Evolutionary conservation across 2,888 invertebrate species (phyloP), one percentile per base, ranked within the genome.

Genomic region (Coelopa pilipes): DNA sequence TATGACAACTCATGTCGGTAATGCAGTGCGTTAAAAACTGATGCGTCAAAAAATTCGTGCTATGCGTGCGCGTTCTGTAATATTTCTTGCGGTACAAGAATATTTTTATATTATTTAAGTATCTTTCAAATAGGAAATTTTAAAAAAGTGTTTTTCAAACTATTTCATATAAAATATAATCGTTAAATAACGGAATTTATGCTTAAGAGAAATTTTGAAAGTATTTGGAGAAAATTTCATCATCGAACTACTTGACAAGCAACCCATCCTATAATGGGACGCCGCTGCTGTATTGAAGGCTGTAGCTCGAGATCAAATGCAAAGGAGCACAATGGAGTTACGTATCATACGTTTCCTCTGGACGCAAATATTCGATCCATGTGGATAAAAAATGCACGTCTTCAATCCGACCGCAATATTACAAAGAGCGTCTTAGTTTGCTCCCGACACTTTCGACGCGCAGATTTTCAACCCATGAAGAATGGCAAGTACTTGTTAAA

Each of bases 281-380:
- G 87, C 13, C 84, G 86, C 11, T 87, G 87, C 75, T 85, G 86
- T 75, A 84, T 87, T 45, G 80, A 81, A 53, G 84, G 84, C 2
- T 87, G 87, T 62, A 81, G 80, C 21, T 87, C 87, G 5, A 85
- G 84, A 24, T 87, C 87, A 17, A 82, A 84, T 10, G 77, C 82
- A 4, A 77, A 82, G 17, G 84, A 84, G 59, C 87, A 93, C 83
- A 88, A 90, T 78, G 93, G 93, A 76, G 92, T 94, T 50, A 93
- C 93, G 53, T 92, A 92, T 82, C 94, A 94, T 85, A 93, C 92
- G 80, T 92, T 93, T 81, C 94, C 94, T 1, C 90, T 91, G 84
- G 91, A 93, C 83, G 83, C 87, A 34, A 88, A 88, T 74, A 88
- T 92, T 74, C 88, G 91, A 72, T 89, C 89, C 67, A 90, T 89